Conservation (phyloP, 35 echinoderm and acorn worm species). For the Ptychodera flava region DNA sequence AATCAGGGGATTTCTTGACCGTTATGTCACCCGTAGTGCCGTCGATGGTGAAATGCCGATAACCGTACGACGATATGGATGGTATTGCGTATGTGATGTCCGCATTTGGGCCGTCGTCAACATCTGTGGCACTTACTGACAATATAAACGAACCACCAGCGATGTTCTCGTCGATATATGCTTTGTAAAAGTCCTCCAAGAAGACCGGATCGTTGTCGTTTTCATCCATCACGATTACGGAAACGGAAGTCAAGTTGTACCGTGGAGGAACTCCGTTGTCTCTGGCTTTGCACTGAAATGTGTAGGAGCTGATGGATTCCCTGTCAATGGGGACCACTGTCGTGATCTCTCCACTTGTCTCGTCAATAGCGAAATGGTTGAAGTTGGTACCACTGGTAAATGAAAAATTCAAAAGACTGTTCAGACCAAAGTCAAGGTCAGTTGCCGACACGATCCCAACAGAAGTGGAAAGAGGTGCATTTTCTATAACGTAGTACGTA, state of each 20-base stretch:
- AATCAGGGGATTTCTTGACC: not conserved
- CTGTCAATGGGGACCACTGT: not conserved
- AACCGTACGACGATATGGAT: not conserved
- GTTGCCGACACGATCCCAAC: not conserved
- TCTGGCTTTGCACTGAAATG: not conserved
- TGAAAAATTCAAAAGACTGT: not conserved
- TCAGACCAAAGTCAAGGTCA: not conserved
- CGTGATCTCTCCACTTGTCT: not conserved
- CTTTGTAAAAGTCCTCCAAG: not conserved
- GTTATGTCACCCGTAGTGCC: not conserved
- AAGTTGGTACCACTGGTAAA: not conserved
- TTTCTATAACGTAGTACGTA: not conserved
- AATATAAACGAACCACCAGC: not conserved
- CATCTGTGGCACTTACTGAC: not conserved
- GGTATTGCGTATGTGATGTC: not conserved
- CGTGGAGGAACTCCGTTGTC: not conserved
- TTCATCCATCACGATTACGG: not conserved
- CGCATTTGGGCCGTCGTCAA: not conserved
- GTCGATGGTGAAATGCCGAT: not conserved
- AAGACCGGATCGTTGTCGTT: not conserved
- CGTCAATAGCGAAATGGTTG: not conserved
- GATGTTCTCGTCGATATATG: not conserved
- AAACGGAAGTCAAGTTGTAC: not conserved
- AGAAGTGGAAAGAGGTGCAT: not conserved
- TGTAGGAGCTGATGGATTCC: not conserved